Conservation (phyloP, 2,113 vertebrate genomes). For the Cariama cristata region DNA sequence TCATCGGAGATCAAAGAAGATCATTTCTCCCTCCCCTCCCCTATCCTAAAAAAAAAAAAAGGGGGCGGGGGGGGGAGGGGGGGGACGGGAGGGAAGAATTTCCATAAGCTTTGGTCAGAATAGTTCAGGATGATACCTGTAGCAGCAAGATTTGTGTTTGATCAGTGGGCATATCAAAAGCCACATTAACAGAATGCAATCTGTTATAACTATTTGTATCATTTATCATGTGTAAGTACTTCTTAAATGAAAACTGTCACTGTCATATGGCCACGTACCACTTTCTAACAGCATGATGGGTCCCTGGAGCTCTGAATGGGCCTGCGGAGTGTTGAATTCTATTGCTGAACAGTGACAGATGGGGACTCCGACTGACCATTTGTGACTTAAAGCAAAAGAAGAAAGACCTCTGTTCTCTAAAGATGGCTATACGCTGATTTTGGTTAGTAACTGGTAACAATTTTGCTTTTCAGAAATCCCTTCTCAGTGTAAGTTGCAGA, state of each 20-base stretch:
- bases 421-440: neutral
- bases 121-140: constrained; percentile 74
- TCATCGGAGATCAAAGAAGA: constrained; percentile 92
- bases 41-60: constrained; percentile 41
- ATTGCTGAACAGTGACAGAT: neutral
- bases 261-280: constrained; percentile 9
- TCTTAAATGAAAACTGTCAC: neutral
- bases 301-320: neutral
- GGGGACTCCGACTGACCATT: neutral
- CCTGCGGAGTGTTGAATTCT: neutral
- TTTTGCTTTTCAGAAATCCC: neutral
- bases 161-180: constrained; percentile 78
- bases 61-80: rapidly evolving
- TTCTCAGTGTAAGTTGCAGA: neutral
- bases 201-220: constrained; percentile 67
- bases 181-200: constrained; percentile 68
- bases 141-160: constrained; percentile 76
- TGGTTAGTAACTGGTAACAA: neutral
- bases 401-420: neutral
- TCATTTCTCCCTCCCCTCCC: constrained; percentile 71
- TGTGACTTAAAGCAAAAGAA: neutral
- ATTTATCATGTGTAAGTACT: neutral
- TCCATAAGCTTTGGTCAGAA: constrained; percentile 78
- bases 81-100: neutral
- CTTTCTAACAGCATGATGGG: neutral